phyloP scores from a whole-genome alignment of 2,888 invertebrate genomes.

The Oconnorella tubifera region DNA sequence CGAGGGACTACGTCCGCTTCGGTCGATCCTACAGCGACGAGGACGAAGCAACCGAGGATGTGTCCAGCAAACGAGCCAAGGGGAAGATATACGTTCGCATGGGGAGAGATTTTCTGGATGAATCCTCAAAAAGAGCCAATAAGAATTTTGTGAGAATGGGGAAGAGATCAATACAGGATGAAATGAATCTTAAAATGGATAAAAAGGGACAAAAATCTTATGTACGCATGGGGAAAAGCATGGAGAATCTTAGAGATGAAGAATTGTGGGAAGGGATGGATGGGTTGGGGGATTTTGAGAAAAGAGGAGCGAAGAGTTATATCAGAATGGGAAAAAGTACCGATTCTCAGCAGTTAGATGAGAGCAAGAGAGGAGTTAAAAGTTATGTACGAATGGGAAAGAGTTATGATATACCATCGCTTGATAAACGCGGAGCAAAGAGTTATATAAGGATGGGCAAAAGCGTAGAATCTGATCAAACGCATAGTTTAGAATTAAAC shows the following conservation, averaged over 20 bases:
- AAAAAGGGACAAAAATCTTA: not conserved
- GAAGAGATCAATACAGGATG: conserved; percentile 2
- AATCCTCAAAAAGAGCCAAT: not conserved
- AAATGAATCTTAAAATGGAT: too few relatives aligned
- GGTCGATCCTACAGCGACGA: not conserved
- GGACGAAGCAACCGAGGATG: not conserved
- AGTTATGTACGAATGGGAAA: not conserved
- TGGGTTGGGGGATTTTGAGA: not conserved
- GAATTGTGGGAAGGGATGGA: too few relatives aligned
- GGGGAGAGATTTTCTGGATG: not conserved
- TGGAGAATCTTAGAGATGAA: not conserved
- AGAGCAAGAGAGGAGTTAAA: not conserved
- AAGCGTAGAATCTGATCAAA: too few relatives aligned
- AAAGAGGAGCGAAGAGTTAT: not conserved
- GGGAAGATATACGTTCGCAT: not conserved
- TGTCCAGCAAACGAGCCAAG: not conserved
- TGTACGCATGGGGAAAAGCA: not conserved
- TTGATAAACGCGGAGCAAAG: not conserved
- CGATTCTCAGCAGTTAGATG: not conserved
- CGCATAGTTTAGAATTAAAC: not conserved
- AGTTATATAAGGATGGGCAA: not conserved
- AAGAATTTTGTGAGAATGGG: not conserved
- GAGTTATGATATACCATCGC: not conserved
- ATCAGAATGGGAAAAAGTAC: not conserved
- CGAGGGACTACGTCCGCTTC: not conserved